phyloP scores from a whole-genome alignment of 2,113 vertebrate species.

The Gopherus evgoodei region DNA sequence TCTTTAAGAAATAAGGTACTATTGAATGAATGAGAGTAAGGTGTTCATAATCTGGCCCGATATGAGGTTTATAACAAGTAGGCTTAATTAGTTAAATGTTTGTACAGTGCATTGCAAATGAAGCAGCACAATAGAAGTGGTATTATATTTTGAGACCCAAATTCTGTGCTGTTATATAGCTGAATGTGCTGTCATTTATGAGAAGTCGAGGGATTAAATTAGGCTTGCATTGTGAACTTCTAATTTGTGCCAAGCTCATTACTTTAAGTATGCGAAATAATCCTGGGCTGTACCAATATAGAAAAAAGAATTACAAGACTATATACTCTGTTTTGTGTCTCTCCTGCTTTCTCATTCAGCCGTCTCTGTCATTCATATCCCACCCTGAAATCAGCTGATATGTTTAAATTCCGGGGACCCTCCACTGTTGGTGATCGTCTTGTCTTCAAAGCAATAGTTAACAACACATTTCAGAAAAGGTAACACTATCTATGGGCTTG shows the following conservation, averaged over 20 bases:
- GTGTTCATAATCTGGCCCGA: not conserved
- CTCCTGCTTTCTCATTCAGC: slow-evolving; percentile 54
- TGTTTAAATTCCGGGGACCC: slow-evolving; percentile 86
- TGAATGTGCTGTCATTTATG: not conserved
- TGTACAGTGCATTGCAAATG: slow-evolving; percentile 21
- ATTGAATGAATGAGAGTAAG: not conserved
- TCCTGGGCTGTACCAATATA: not conserved
- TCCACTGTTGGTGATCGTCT: slow-evolving; percentile 84
- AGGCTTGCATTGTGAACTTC: not conserved
- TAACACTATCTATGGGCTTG: not conserved
- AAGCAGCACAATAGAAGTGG: slow-evolving; percentile 12
- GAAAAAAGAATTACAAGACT: not conserved
- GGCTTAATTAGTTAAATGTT: slow-evolving; percentile 16
- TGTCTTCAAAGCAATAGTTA: slow-evolving; percentile 83
- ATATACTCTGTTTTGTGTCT: not conserved
- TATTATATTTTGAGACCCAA: not conserved
- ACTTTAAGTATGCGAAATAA: not conserved
- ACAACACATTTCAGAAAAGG: slow-evolving; percentile 84
- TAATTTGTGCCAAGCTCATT: not conserved
- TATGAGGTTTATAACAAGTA: slow-evolving; percentile 11
- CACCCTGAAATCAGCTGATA: slow-evolving; percentile 80
- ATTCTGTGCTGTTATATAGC: not conserved
- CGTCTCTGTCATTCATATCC: slow-evolving; percentile 74
- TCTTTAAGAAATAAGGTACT: not conserved
- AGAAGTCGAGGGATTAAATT: not conserved